A percentile compares a stretch with the other conserved stretches of the same genome.
phyloP scores from a whole-genome alignment of 2,888 invertebrate species.

The Cataglyphis cursor region DNA sequence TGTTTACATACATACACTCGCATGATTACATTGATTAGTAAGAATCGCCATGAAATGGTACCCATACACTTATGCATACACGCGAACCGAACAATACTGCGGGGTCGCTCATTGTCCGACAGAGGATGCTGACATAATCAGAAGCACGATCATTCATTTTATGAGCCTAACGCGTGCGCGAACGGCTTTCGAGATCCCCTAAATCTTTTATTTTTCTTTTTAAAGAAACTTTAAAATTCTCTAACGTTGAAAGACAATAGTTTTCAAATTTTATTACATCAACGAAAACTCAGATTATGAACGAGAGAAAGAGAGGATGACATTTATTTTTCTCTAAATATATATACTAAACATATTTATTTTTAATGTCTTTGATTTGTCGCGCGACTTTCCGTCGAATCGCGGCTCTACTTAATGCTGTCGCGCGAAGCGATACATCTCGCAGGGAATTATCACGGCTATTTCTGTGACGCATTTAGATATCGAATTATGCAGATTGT shows the following conservation, averaged over 20 bases:
- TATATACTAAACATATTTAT: not conserved
- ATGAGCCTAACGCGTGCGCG: slow-evolving; percentile 70
- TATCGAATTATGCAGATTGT: slow-evolving; percentile 30
- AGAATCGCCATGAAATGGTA: slow-evolving; percentile 81
- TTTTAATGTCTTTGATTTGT: slow-evolving; percentile 31
- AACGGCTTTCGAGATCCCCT: slow-evolving; percentile 56
- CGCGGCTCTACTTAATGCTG: slow-evolving; percentile 25
- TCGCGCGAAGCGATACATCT: slow-evolving; percentile 18
- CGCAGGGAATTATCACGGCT: slow-evolving; percentile 34
- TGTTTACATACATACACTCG: slow-evolving; percentile 50
- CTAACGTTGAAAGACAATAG: not conserved
- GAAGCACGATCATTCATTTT: slow-evolving; percentile 81
- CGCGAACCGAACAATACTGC: slow-evolving; percentile 82
- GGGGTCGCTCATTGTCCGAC: slow-evolving; percentile 84
- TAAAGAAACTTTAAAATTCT: not conserved
- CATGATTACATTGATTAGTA: slow-evolving; percentile 82
- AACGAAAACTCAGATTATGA: not conserved
- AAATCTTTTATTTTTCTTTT: slow-evolving; percentile 2
- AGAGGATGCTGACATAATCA: slow-evolving; percentile 86
- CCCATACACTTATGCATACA: slow-evolving; percentile 74
- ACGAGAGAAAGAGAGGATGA: not conserved
- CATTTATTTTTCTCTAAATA: not conserved
- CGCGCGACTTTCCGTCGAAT: slow-evolving; percentile 1
- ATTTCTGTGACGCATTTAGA: slow-evolving; percentile 42
- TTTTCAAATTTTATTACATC: not conserved